phyloP scores from a whole-genome alignment of 2,797 vertebrate species.

The Argya squamiceps region DNA sequence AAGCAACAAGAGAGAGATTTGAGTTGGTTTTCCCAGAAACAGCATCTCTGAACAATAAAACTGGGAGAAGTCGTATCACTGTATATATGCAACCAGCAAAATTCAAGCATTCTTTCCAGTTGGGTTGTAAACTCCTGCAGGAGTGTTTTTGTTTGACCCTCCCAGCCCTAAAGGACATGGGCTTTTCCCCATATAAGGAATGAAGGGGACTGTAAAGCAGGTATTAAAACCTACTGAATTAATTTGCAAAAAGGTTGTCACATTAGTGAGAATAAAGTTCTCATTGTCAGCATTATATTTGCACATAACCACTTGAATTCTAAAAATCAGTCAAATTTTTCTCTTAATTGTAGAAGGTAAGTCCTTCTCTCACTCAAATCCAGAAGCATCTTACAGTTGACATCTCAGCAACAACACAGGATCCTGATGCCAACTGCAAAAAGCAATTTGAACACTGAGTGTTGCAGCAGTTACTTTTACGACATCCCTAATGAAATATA shows the following conservation, averaged over 20 bases:
- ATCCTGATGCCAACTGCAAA: background rate
- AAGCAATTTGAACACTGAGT: background rate
- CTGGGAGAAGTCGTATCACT: background rate
- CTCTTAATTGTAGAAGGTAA: background rate
- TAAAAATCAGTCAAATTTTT: background rate
- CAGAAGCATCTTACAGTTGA: background rate
- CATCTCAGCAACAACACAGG: background rate
- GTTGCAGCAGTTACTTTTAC: background rate
- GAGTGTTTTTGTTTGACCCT: slow-evolving; percentile 1
- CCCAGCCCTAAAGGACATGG: background rate
- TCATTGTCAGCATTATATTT: background rate
- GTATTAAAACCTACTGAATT: background rate
- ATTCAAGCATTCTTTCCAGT: background rate
- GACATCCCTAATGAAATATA: background rate
- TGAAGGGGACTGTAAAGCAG: background rate
- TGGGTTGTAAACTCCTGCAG: slow-evolving; percentile 8
- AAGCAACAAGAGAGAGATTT: background rate
- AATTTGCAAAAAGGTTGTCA: background rate
- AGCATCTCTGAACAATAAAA: background rate
- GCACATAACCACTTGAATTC: background rate
- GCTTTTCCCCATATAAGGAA: slow-evolving; percentile 13
- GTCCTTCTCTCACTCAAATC: background rate
- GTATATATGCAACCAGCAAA: background rate
- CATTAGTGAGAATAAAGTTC: background rate
- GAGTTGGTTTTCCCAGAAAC: background rate